phyloP scores from a whole-genome alignment of 2,113 vertebrate species.

The Eptatretus burgeri region DNA sequence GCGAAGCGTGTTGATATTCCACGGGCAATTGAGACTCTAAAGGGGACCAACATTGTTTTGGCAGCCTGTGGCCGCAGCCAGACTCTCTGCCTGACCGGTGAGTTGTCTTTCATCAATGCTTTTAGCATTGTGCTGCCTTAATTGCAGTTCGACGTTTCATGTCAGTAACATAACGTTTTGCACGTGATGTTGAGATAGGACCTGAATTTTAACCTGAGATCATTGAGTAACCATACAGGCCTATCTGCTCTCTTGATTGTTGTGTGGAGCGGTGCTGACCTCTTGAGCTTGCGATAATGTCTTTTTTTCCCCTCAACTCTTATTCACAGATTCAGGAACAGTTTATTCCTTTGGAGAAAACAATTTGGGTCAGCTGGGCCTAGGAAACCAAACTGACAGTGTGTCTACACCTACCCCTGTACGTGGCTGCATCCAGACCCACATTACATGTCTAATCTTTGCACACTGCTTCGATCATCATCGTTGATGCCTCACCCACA shows the following conservation, averaged over 20 bases:
- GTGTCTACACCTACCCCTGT: neutral
- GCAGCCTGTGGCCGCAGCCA: conserved; percentile 74
- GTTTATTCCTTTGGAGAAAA: conserved; percentile 3
- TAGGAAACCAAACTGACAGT: neutral
- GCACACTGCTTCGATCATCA: no score
- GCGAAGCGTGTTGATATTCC: conserved; percentile 71
- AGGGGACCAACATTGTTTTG: conserved; percentile 30
- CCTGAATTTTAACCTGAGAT: neutral
- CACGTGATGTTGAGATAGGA: neutral
- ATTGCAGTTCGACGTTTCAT: no score
- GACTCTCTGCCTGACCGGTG: conserved; percentile 67
- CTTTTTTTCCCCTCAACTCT: no score
- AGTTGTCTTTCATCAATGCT: neutral
- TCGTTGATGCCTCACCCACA: no score
- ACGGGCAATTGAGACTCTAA: conserved; percentile 39
- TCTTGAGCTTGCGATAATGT: neutral
- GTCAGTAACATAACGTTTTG: neutral
- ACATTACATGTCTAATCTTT: no score
- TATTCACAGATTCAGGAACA: neutral
- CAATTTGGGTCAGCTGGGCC: conserved; percentile 2
- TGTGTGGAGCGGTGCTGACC: no score
- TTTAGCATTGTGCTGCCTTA: no score
- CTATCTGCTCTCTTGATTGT: no score
- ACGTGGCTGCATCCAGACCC: neutral
- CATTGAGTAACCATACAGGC: no score